A percentile compares a stretch with the other conserved stretches of the same genome.
These are phyloP conservation scores for Lacerta bilineata DNA, from an alignment of 2,797 vertebrate genomes.

Conservation along the genomic window DNA sequence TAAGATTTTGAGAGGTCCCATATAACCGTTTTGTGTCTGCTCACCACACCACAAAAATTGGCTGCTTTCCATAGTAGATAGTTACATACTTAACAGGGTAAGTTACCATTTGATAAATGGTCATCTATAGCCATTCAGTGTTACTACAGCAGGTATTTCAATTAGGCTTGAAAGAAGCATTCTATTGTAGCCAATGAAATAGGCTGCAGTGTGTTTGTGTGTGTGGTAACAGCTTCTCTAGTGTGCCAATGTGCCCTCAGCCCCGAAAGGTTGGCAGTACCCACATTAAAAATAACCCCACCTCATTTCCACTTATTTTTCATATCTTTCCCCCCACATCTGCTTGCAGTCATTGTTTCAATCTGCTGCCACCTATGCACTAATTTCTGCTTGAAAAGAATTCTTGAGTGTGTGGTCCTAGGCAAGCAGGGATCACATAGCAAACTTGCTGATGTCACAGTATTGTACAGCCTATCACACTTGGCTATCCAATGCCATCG, in stretches of 20 bases:
- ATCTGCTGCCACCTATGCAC: background rate
- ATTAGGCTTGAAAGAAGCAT: background rate
- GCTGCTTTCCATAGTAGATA: background rate
- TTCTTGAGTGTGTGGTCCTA: background rate
- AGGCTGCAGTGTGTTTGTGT: no score
- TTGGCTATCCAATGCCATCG: background rate
- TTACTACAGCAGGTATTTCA: background rate
- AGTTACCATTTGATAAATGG: slow-evolving; percentile 11
- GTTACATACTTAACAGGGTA: background rate
- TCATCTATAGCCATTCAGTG: background rate
- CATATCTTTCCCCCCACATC: background rate
- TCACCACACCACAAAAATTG: background rate
- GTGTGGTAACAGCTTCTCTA: no score
- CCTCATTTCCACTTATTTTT: background rate
- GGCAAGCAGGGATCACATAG: background rate
- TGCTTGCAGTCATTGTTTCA: background rate
- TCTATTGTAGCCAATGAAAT: no score
- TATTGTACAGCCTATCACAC: background rate
- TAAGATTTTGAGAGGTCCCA: slow-evolving; percentile 2
- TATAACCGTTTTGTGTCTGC: background rate
- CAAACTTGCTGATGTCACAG: background rate
- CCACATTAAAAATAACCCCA: background rate
- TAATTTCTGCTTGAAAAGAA: background rate
- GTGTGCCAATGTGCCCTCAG: no score
- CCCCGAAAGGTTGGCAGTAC: no score